phyloP scores from a whole-genome alignment of 2,797 vertebrate species.

The Melanotaenia trifasciata region DNA sequence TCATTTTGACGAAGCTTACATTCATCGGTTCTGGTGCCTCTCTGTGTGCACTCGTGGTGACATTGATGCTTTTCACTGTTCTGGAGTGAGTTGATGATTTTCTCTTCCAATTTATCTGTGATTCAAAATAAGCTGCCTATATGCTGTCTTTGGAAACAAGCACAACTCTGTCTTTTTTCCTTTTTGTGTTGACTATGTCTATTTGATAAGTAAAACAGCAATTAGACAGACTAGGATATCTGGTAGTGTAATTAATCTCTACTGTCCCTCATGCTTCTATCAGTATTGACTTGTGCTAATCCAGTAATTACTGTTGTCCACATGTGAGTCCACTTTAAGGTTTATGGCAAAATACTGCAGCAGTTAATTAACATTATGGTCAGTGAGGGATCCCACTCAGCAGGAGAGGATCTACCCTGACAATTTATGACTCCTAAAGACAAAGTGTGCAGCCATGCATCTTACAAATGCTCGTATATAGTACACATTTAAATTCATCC shows the following conservation, averaged over 20 bases:
- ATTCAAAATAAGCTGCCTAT: conserved; percentile 18
- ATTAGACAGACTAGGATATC: conserved; percentile 11
- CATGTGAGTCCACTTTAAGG: conserved; percentile 65
- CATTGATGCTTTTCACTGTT: conserved; percentile 87
- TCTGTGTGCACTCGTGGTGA: conserved; percentile 85
- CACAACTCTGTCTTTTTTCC: neutral
- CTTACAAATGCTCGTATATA: conserved; percentile 33
- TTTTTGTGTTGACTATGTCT: neutral
- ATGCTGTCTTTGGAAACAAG: conserved; percentile 4
- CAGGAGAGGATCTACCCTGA: conserved; percentile 55
- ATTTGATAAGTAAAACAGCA: conserved; percentile 6
- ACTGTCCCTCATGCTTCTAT: conserved; percentile 47
- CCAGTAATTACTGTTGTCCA: conserved; percentile 81
- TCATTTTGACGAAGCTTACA: conserved; percentile 85
- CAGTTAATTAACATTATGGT: conserved; percentile 81
- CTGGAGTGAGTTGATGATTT: conserved; percentile 83
- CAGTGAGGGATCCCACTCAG: conserved; percentile 75
- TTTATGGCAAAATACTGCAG: conserved; percentile 78
- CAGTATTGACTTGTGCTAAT: conserved; percentile 81
- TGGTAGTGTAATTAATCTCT: conserved; percentile 16
- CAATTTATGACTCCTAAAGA: conserved; percentile 73
- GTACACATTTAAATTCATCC: conserved; percentile 15
- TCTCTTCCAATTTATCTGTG: neutral
- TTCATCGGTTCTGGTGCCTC: conserved; percentile 87
- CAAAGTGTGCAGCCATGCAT: conserved; percentile 56